Conservation (phyloP, 1,140 invertebrate species). For the Cotesia typhae region DNA sequence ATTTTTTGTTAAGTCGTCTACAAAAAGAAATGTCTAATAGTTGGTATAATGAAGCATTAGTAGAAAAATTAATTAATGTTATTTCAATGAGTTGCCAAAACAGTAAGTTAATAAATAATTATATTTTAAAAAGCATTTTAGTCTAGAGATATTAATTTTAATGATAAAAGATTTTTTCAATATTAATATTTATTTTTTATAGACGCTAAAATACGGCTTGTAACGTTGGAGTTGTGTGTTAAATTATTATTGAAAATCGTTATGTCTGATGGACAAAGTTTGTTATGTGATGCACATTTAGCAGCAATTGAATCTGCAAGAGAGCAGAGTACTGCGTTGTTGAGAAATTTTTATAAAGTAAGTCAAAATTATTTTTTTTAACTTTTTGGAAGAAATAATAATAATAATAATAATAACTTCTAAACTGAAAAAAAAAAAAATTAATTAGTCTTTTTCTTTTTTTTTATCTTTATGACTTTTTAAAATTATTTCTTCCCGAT, state of each 20-base stretch:
- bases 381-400: no score
- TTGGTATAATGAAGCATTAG: slow-evolving; percentile 77
- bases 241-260: slow-evolving; percentile 76
- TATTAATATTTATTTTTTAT: slow-evolving; percentile 22
- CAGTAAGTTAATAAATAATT: slow-evolving; percentile 62
- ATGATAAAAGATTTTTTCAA: not conserved
- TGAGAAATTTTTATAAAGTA: slow-evolving; percentile 93
- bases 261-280: slow-evolving; percentile 63
- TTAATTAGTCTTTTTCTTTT: no score
- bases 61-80: slow-evolving; percentile 83
- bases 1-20: slow-evolving; percentile 70
- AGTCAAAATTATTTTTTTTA: slow-evolving; percentile 26
- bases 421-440: no score
- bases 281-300: slow-evolving; percentile 65
- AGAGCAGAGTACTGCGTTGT: slow-evolving; percentile 84
- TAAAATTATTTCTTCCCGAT: no score
- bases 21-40: slow-evolving; percentile 61
- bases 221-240: slow-evolving; percentile 90
- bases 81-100: slow-evolving; percentile 84
- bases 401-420: no score
- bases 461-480: no score
- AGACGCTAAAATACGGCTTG: slow-evolving; percentile 85
- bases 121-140: no score
- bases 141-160: not conserved
- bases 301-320: slow-evolving; percentile 79